These are phyloP conservation scores for Monoplex corrugatus DNA, from an alignment of 2,888 invertebrate genomes.

Conservation along the genomic window DNA sequence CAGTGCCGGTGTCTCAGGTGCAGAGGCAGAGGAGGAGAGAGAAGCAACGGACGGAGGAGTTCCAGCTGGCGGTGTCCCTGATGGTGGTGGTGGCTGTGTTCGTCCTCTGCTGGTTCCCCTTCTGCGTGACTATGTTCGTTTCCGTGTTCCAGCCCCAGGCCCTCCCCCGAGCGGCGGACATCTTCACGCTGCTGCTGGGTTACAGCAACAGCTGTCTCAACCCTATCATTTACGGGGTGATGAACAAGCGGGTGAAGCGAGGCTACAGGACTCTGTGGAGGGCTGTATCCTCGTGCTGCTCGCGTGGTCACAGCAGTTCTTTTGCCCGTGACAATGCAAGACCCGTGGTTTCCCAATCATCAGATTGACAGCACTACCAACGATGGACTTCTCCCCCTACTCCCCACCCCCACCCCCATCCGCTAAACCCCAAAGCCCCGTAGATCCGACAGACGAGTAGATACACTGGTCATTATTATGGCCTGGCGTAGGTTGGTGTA, in stretches of 20 bases:
- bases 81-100: conserved; percentile 73
- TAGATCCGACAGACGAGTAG: too few species aligned
- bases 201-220: conserved; percentile 76
- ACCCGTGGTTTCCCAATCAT: too few species aligned
- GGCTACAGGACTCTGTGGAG: conserved; percentile 64
- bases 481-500: too few species aligned
- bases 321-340: too few species aligned
- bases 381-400: too few species aligned
- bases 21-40: neutral
- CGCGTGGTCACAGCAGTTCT: too few species aligned
- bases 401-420: too few species aligned
- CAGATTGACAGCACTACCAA: too few species aligned
- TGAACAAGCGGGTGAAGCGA: conserved; percentile 72
- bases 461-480: too few species aligned
- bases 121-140: conserved; percentile 76
- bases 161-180: conserved; percentile 62
- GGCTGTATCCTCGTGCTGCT: too few species aligned
- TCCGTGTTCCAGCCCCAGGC: conserved; percentile 62
- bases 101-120: conserved; percentile 77
- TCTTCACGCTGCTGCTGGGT: conserved; percentile 73
- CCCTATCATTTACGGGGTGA: conserved; percentile 75
- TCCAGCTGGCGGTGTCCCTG: conserved; percentile 67
- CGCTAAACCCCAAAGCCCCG: too few species aligned
- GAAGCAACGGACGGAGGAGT: conserved; percentile 64
- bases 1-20: too few species aligned